Base-by-base conservation (phyloP, 1,140 invertebrate species). In the Bombyx mandarina region DNA sequence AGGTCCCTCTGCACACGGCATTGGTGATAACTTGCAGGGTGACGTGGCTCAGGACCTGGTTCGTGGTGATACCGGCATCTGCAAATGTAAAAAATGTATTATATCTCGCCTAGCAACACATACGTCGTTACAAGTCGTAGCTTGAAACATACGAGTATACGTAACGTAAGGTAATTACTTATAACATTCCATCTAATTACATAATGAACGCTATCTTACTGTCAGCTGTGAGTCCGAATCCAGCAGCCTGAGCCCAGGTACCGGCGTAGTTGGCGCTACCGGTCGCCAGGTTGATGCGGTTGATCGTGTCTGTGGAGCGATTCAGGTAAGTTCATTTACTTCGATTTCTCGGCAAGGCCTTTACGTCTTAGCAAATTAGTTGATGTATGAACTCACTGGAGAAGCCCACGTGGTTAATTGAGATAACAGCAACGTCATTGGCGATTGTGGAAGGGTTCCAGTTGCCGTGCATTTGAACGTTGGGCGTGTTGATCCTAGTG, bases 391-490 rank as follows among this genome's bases (percentile, higher is more conserved):
- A 50, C 66, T 63, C 9, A 71, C 68, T 67, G n/a, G 61, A 53
- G 50, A 63, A 71, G 8, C 58, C 55, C 45, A 71, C 63, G 8
- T 50, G 56, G 47, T 9, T 8, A 22, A 67, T 50, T 5, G 47
- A 48, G 48, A 71, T 68, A n/a, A 71, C 57, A 12, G 68, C 68
- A 7, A 71, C 57, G 52, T 71, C 68, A 22, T 65, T 68, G 35
- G 43, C 47, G 43, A 68, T 44, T 0, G 51, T 68, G 50, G 8
- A 10, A 5, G 61, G 45, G 42, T 57, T 63, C 54, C 67, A 71
- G 49, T 43, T 45, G 26, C 42, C 49, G 53, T 71, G 68, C 45
- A 65, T 52, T 5, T 48, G 56, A 4, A 71, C 68, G 45, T 54
- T 59, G 52, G 47, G 58, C 12, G 65, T 65, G 45, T 35, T 12